Conservation (phyloP, 2,113 vertebrate species). For the Cyphomyrus plagiostoma region DNA sequence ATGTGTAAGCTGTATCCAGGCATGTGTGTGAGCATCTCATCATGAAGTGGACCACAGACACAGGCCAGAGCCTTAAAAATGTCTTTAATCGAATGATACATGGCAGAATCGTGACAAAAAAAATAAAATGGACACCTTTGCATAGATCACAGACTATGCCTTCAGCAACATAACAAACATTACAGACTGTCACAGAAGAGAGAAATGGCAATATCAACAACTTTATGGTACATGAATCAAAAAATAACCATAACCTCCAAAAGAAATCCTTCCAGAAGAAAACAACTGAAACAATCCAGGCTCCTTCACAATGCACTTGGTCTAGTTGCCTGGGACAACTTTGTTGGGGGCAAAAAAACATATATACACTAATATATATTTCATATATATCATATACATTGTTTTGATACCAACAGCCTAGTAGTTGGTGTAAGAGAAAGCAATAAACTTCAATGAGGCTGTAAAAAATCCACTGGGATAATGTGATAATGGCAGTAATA, state of each 20-base stretch:
- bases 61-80: slow-evolving; percentile 75
- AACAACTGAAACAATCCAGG: slow-evolving; percentile 56
- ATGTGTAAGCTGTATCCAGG: not conserved
- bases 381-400: not conserved
- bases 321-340: not conserved
- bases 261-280: slow-evolving; percentile 38
- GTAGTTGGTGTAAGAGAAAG: not conserved
- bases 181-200: slow-evolving; percentile 47
- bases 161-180: slow-evolving; percentile 64
- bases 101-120: slow-evolving; percentile 72
- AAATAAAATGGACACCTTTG: slow-evolving; percentile 65
- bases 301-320: slow-evolving; percentile 60
- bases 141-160: slow-evolving; percentile 82
- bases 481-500: not conserved
- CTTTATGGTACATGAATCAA: slow-evolving; percentile 27
- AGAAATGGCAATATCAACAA: slow-evolving; percentile 11
- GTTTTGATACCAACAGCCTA: slow-evolving; percentile 11
- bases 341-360: not conserved
- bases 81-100: slow-evolving; percentile 83
- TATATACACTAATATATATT: not conserved
- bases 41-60: slow-evolving; percentile 29
- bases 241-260: slow-evolving; percentile 49
- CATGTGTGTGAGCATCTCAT: not conserved
- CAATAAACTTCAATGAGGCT: not conserved
- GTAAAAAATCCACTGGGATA: not conserved